These are phyloP conservation scores for Hydropotes inermis DNA, from an alignment of 2,113 vertebrate genomes.

Conservation along the genomic window DNA sequence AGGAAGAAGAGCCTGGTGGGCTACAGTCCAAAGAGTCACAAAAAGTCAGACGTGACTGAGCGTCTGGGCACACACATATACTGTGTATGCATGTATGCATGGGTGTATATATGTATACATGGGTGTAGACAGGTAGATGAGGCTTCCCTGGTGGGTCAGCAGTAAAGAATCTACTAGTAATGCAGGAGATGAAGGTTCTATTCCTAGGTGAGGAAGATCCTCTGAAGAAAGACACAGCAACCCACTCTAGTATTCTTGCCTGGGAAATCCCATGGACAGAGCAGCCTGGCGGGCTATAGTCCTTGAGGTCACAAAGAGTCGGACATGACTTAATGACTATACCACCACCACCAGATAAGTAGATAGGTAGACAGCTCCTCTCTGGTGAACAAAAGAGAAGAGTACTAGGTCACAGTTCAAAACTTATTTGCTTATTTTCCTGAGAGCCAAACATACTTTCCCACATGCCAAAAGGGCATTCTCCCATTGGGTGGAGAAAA, in stretches of 20 bases:
- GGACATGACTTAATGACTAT: not conserved
- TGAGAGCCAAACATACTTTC: not conserved
- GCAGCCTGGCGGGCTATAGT: not conserved
- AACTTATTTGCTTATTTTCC: not conserved
- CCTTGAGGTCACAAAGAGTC: not conserved
- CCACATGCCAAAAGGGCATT: not conserved
- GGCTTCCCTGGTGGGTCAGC: not conserved
- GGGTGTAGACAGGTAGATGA: not conserved
- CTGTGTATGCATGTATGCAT: not conserved
- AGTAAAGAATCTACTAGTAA: not conserved
- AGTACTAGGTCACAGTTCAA: not conserved
- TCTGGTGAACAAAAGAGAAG: not conserved
- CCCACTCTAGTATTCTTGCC: not conserved
- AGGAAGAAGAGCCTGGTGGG: not conserved
- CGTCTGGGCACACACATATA: not conserved
- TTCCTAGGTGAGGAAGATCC: not conserved
- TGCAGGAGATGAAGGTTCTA: not conserved
- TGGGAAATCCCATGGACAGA: not conserved
- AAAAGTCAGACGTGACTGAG: not conserved
- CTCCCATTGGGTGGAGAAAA: not conserved
- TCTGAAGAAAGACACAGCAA: not conserved
- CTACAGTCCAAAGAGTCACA: not conserved
- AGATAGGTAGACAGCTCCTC: not conserved
- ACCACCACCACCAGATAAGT: not conserved
- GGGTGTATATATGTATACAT: not conserved